phyloP scores from a whole-genome alignment of 2,888 invertebrate genomes.

The Pristionchus fissidentatus region DNA sequence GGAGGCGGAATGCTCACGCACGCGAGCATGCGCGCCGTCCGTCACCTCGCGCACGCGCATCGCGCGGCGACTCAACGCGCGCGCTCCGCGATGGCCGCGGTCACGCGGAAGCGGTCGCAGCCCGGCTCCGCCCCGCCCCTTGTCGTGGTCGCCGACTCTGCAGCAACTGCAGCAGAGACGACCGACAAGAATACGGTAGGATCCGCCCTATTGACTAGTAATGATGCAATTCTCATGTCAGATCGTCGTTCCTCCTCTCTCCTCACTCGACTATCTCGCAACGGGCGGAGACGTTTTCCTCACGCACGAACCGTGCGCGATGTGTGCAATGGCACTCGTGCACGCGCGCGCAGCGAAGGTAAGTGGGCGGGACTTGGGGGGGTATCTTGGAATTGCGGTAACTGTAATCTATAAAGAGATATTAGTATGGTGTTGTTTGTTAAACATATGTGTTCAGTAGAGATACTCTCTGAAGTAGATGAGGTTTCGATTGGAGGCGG shows the following conservation, averaged over 20 bases:
- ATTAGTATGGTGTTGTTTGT: no score
- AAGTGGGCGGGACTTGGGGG: constrained; percentile 1
- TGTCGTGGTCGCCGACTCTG: not conserved
- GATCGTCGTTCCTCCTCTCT: constrained; percentile 18
- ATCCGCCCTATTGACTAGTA: no score
- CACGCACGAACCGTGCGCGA: constrained; percentile 56
- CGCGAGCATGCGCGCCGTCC: constrained; percentile 33
- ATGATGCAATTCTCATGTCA: no score
- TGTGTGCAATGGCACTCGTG: constrained; percentile 62
- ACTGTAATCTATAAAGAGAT: no score
- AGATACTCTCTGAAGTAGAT: no score
- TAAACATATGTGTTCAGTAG: no score
- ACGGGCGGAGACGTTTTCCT: constrained; percentile 57
- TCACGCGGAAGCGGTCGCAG: constrained; percentile 26
- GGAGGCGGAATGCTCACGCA: constrained; percentile 12
- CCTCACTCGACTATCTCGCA: constrained; percentile 52
- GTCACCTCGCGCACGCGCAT: not conserved
- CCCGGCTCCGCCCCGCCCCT: not conserved
- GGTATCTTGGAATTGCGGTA: not conserved
- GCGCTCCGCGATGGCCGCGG: constrained; percentile 13
- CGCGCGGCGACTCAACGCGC: not conserved
- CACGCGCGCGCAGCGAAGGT: constrained; percentile 53
- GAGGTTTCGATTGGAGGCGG: no score
- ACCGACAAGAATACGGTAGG: not conserved
- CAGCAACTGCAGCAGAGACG: not conserved